Evolutionary conservation across 2,888 invertebrate genomes (phyloP).

Genomic region (Liposcelis brunnea): DNA sequence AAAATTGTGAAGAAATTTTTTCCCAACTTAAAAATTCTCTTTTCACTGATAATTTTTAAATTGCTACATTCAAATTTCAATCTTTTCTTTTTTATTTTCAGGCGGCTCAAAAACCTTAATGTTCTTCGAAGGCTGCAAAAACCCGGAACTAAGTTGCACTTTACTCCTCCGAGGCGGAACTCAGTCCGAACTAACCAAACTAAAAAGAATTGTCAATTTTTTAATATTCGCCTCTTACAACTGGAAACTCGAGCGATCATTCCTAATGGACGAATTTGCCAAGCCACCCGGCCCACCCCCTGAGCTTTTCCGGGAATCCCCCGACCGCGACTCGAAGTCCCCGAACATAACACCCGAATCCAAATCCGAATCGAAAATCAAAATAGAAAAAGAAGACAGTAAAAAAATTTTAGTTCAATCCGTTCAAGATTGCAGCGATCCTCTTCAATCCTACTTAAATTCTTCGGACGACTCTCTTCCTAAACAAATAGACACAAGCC

Average conservation of each 20-base stretch:
- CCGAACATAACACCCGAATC: neutral
- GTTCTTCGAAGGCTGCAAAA: constrained; percentile 82
- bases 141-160: constrained; percentile 28
- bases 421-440: constrained; percentile 68
- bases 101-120: constrained; percentile 68
- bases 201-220: constrained; percentile 68
- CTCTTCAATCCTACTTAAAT: constrained; percentile 41
- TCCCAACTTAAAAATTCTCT: no score
- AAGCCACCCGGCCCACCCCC: constrained; percentile 34
- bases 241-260: constrained; percentile 81
- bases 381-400: neutral
- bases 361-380: neutral
- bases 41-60: no score
- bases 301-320: constrained; percentile 11
- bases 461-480: constrained; percentile 25
- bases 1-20: no score
- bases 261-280: constrained; percentile 74
- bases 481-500: constrained; percentile 22
- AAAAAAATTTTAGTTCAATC: constrained; percentile 26
- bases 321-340: neutral
- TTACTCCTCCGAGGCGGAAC: constrained; percentile 19
- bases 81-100: constrained; percentile 22
- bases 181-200: constrained; percentile 31
- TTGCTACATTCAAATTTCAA: no score
- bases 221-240: constrained; percentile 77